These are phyloP conservation scores for Sylvicola cinctus DNA, from an alignment of 2,888 invertebrate genomes.

Conservation along the genomic window DNA sequence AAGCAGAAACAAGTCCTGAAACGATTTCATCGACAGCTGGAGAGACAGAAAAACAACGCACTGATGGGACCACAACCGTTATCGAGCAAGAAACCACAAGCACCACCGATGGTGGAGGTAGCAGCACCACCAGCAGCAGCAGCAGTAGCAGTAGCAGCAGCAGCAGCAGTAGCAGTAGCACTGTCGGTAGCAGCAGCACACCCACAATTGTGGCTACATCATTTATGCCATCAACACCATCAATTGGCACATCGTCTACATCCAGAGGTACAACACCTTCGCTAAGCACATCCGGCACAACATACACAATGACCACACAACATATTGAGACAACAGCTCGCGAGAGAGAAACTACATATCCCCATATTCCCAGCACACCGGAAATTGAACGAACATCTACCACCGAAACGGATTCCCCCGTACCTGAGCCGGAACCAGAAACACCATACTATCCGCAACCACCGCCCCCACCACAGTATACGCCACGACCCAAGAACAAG, in stretches of 20 bases:
- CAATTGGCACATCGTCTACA: constrained; percentile 5
- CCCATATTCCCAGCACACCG: constrained; percentile 15
- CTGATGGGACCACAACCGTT: constrained; percentile 12
- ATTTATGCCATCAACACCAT: constrained; percentile 11
- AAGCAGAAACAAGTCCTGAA: constrained; percentile 16
- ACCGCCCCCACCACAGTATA: constrained; percentile 12
- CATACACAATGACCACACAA: constrained; percentile 12
- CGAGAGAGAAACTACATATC: constrained; percentile 20
- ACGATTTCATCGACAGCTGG: constrained; percentile 29
- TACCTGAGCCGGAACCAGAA: constrained; percentile 12
- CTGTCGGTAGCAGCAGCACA: constrained; percentile 5
- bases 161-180: constrained; percentile 4
- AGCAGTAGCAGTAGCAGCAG: constrained; percentile 6
- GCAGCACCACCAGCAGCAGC: constrained; percentile 2
- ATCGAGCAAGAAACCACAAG: constrained; percentile 12
- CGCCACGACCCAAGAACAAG: constrained; percentile 18
- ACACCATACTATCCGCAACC: constrained; percentile 14
- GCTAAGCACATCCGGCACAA: constrained; percentile 11
- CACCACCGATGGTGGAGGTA: constrained; percentile 11
- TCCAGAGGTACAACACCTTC: constrained; percentile 4
- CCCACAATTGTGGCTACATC: constrained; percentile 11
- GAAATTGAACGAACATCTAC: constrained; percentile 12
- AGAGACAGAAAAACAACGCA: constrained; percentile 24
- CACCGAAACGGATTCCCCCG: constrained; percentile 10
- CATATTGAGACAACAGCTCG: constrained; percentile 19